These are phyloP conservation scores for Mesoclemmys tuberculata DNA, from an alignment of 2,113 vertebrate genomes.

Conservation along the genomic window DNA sequence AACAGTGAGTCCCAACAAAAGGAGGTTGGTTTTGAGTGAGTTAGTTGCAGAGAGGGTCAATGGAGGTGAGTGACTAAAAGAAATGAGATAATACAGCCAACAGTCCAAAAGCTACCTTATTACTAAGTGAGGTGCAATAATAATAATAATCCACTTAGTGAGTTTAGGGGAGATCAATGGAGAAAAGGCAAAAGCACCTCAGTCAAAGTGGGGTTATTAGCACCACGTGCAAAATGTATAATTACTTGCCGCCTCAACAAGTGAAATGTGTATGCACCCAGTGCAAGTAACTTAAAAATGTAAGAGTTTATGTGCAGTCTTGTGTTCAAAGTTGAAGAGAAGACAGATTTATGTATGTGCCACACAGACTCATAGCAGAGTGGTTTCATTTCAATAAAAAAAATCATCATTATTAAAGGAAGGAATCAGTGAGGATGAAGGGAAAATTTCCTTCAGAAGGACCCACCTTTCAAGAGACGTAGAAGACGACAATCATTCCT, in stretches of 20 bases:
- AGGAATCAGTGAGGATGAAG: background rate
- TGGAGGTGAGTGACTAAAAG: background rate
- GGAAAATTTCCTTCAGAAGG: background rate
- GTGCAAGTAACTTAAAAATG: background rate
- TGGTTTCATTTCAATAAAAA: background rate
- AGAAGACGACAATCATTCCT: background rate
- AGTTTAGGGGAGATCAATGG: background rate
- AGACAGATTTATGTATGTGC: background rate
- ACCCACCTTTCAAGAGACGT: background rate
- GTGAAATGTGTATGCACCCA: too few species aligned
- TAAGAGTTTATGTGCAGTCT: fast-evolving
- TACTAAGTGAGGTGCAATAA: background rate
- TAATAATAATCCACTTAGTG: background rate
- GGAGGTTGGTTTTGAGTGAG: background rate
- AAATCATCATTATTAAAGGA: background rate
- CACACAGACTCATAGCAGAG: background rate
- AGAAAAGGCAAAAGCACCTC: background rate
- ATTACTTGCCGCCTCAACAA: background rate
- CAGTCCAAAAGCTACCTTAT: background rate
- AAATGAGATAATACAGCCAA: background rate
- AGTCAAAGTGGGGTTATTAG: background rate
- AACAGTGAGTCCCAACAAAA: background rate
- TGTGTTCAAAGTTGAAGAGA: background rate
- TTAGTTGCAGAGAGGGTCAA: background rate
- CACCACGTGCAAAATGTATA: background rate